Conservation (phyloP, 2,797 vertebrate genomes). For the Scarus forsteni region DNA sequence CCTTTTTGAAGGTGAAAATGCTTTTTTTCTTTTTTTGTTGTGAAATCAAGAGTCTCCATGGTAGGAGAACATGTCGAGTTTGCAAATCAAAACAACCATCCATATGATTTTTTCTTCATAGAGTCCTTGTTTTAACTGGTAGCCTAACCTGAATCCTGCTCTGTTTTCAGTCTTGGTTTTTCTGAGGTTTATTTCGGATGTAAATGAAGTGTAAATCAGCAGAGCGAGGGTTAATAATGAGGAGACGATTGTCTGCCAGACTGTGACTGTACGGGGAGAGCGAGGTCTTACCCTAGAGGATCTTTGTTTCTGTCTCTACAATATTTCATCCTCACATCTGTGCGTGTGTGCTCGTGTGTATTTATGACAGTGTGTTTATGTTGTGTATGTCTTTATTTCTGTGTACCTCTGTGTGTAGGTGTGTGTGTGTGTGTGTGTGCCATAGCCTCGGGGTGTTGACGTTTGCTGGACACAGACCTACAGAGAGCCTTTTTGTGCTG, state of each 20-base stretch:
- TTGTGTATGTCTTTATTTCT: slow-evolving; percentile 1
- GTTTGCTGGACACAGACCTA: slow-evolving; percentile 65
- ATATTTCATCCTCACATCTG: slow-evolving; percentile 33
- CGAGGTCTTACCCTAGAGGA: slow-evolving; percentile 11
- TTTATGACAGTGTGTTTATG: background rate
- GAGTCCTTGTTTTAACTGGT: too few relatives aligned
- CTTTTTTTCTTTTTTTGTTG: too few relatives aligned
- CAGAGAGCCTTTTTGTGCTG: slow-evolving; percentile 65
- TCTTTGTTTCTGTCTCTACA: slow-evolving; percentile 27
- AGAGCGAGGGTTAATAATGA: slow-evolving; percentile 4
- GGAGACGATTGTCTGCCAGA: slow-evolving; percentile 16
- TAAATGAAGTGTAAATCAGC: background rate
- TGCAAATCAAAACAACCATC: too few relatives aligned
- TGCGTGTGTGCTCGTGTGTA: background rate
- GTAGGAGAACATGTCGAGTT: too few relatives aligned
- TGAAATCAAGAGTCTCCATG: too few relatives aligned
- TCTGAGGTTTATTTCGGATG: background rate
- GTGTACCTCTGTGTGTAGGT: slow-evolving; percentile 28
- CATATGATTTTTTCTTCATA: too few relatives aligned
- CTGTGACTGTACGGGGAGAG: slow-evolving; percentile 3
- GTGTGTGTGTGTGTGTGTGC: slow-evolving; percentile 24
- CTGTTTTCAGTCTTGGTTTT: background rate
- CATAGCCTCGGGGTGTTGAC: slow-evolving; percentile 52
- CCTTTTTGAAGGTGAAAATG: too few relatives aligned
- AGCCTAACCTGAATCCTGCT: too few relatives aligned